Evolutionary conservation across 1,140 invertebrate genomes (phyloP), one percentile per base, ranked within the genome.

Genomic region (Caligus rogercresseyi): DNA sequence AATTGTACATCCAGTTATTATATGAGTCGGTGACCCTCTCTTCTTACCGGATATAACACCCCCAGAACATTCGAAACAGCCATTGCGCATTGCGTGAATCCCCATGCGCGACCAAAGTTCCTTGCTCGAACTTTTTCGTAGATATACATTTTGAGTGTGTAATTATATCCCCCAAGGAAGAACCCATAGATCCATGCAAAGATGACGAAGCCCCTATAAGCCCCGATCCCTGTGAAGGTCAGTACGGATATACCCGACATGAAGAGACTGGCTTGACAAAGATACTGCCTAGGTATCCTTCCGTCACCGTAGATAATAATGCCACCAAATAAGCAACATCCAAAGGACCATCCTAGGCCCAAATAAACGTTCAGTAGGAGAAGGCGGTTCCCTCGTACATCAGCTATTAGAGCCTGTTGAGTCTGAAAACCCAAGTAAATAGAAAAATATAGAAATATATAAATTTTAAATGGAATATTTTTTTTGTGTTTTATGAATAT

Each of bases 91-190:
- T 87, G 85, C 16, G 91, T 82, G 70, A 87, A 87, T 61, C 86
- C 85, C 88, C 88, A 92, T 43, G 87, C 86, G 75, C 87, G 82
- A n/a, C 87, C 86, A 71, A 91, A 91, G 68, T 90, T 84, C 69
- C 85, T 79, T 11, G 85, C 81, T 66, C 85, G 78, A 3, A 91
- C 80, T 66, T 87, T 80, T 71, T 91, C 87, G 71, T 89, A 81
- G 0, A 86, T 85, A 69, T 87, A 80, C 80, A 90, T 88, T 73
- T 91, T 90, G 53, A 91, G 76, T 15, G 86, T 85, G 72, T 90
- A 87, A 52, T 82, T 74, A 61, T 77, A 78, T n/a, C 79, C 83
- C 11, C 76, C 75, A 65, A 71, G 71, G 63, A 74, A 74, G 51
- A 76, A 71, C 0, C 76, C 76, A 59, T 74, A 76, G 0, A 72